Conservation (phyloP, 1,140 invertebrate genomes). For the Drosophila gunungcola region DNA sequence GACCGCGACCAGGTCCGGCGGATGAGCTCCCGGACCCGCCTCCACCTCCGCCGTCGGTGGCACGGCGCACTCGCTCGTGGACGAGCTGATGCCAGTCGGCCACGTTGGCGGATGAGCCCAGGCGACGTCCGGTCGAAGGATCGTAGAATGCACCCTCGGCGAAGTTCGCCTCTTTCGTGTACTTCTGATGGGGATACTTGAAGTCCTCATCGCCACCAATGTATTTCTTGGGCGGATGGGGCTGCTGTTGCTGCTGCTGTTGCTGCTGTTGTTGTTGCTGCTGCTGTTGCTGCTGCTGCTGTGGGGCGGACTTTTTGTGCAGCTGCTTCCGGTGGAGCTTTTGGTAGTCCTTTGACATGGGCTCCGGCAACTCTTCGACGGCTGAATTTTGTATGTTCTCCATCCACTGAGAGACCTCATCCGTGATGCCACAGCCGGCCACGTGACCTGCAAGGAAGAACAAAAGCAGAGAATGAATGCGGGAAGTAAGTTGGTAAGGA, state of each 20-base stretch:
- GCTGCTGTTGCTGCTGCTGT: slow-evolving; percentile 72
- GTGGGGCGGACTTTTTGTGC: slow-evolving; percentile 70
- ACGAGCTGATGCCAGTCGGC: slow-evolving; percentile 79
- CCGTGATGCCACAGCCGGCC: slow-evolving; percentile 94
- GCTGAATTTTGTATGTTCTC: slow-evolving; percentile 95
- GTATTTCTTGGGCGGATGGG: slow-evolving; percentile 84
- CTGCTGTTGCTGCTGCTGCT: slow-evolving; percentile 74
- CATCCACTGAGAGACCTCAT: slow-evolving; percentile 96
- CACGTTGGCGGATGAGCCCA: slow-evolving; percentile 61
- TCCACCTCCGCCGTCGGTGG: slow-evolving; percentile 82
- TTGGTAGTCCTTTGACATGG: slow-evolving; percentile 83
- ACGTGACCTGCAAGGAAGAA: slow-evolving; percentile 87
- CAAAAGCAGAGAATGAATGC: slow-evolving; percentile 37
- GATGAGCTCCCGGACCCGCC: slow-evolving; percentile 84
- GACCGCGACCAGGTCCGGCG: slow-evolving; percentile 83
- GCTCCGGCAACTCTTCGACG: slow-evolving; percentile 85
- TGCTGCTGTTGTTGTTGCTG: slow-evolving; percentile 75
- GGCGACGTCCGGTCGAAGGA: slow-evolving; percentile 69
- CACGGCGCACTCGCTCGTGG: slow-evolving; percentile 81
- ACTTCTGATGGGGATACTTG: slow-evolving; percentile 84
- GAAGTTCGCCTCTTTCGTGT: slow-evolving; percentile 84
- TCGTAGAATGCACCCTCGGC: slow-evolving; percentile 77
- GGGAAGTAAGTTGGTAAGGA: slow-evolving; percentile 18
- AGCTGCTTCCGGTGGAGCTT: slow-evolving; percentile 76
- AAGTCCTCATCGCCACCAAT: slow-evolving; percentile 76